These are phyloP conservation scores for Pangasius sanitwongsei DNA, from an alignment of 2,797 vertebrate genomes.

Conservation along the genomic window DNA sequence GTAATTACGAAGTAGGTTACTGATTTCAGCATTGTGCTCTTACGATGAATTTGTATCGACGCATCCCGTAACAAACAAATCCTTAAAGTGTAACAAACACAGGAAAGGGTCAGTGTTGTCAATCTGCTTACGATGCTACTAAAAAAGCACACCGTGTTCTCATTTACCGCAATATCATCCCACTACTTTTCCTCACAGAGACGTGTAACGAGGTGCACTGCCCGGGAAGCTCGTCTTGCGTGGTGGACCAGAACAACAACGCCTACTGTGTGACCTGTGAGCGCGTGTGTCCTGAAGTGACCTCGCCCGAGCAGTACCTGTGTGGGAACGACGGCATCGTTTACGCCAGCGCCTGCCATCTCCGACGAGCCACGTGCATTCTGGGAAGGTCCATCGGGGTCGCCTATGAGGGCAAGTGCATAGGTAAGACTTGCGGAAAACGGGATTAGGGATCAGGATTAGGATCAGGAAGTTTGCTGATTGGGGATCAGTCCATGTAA, in stretches of 20 bases:
- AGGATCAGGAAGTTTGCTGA: background rate
- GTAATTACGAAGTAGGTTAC: background rate
- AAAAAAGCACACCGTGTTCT: background rate
- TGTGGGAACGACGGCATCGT: conserved; percentile 86
- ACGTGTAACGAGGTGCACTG: conserved; percentile 85
- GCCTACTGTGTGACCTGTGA: conserved; percentile 89
- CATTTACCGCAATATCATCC: background rate
- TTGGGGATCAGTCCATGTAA: background rate
- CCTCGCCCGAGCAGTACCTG: conserved; percentile 81
- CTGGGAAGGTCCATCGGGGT: conserved; percentile 86
- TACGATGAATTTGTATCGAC: background rate
- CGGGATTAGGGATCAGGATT: background rate
- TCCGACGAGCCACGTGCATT: conserved; percentile 86
- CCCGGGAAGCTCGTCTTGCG: conserved; percentile 82
- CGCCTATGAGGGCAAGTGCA: conserved; percentile 87
- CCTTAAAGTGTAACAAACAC: background rate
- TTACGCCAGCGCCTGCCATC: conserved; percentile 84
- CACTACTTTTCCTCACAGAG: conserved; percentile 70
- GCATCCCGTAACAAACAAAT: background rate
- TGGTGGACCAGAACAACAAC: conserved; percentile 87
- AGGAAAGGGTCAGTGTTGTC: background rate
- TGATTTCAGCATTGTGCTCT: background rate
- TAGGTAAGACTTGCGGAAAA: conserved; percentile 76
- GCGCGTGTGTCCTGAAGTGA: conserved; percentile 81
- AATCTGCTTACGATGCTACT: background rate